A percentile compares a stretch with the other conserved stretches of the same genome.
Evolutionary conservation across 2,113 vertebrate genomes (phyloP).

Genomic region (Syngnathus floridae): DNA sequence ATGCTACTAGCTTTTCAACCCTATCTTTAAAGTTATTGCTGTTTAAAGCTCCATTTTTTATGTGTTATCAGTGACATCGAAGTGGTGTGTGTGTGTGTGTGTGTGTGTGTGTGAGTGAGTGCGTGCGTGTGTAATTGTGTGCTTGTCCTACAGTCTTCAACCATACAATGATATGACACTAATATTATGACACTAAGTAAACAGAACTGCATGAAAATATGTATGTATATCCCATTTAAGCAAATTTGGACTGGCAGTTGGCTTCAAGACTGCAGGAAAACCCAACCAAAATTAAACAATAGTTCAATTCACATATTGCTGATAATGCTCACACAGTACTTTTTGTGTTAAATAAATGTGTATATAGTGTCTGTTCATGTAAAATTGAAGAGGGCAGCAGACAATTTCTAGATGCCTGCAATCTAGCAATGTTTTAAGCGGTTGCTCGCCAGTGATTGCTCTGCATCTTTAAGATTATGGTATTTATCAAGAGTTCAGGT

Average conservation of each 20-base stretch:
- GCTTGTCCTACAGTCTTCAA: constrained; percentile 29
- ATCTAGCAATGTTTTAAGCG: neutral
- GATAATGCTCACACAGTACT: neutral
- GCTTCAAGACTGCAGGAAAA: neutral
- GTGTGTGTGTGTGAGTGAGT: neutral
- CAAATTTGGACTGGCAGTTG: neutral
- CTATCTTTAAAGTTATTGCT: constrained; percentile 69
- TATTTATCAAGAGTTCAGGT: neutral
- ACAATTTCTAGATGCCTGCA: neutral
- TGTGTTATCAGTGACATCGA: constrained; percentile 70
- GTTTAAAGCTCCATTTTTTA: constrained; percentile 40
- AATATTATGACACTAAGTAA: constrained; percentile 46
- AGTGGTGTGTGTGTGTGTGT: constrained; percentile 24
- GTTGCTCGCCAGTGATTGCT: neutral
- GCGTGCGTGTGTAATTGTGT: constrained; percentile 1
- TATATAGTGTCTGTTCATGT: neutral
- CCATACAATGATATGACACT: constrained; percentile 30
- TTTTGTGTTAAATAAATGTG: neutral
- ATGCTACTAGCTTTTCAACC: constrained; percentile 68
- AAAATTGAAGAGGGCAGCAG: neutral
- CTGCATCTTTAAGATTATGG: neutral
- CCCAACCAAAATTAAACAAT: neutral
- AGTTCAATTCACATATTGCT: neutral
- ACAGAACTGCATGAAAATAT: neutral
- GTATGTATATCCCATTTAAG: neutral